Conservation (phyloP, 2,888 invertebrate genomes). For the Pseudolycoriella hygida region DNA sequence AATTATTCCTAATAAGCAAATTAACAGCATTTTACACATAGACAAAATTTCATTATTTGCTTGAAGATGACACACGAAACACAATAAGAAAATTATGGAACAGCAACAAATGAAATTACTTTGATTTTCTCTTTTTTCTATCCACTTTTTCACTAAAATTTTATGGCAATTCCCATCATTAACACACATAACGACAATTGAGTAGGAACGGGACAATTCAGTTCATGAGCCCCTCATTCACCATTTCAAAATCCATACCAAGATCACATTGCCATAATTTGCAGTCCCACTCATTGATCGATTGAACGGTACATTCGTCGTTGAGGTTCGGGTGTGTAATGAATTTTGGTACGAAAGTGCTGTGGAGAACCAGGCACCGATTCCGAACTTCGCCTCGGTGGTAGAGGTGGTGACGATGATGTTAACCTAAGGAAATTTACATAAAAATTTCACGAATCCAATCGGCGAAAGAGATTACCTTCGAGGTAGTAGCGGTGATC, state of each 20-base stretch:
- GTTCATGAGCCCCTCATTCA: too few species aligned
- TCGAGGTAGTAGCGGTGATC: conserved; percentile 36
- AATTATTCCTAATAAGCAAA: too few species aligned
- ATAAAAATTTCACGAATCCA: not conserved
- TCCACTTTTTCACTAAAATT: too few species aligned
- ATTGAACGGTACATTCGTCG: conserved; percentile 29
- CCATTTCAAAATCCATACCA: conserved; percentile 6
- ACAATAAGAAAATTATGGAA: too few species aligned
- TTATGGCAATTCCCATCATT: too few species aligned
- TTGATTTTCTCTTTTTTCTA: too few species aligned
- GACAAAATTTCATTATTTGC: too few species aligned
- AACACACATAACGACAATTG: too few species aligned
- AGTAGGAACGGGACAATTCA: too few species aligned
- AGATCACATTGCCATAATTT: conserved; percentile 6
- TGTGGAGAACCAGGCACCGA: conserved; percentile 54
- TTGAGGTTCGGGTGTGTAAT: conserved; percentile 40
- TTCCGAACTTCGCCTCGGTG: conserved; percentile 41
- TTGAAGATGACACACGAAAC: too few species aligned
- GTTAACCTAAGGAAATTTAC: conserved; percentile 22
- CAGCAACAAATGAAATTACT: too few species aligned
- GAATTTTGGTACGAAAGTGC: conserved; percentile 42
- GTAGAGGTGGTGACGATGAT: conserved; percentile 30
- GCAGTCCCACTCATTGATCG: conserved; percentile 6
- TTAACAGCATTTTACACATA: too few species aligned
- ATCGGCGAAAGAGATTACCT: conserved; percentile 24